These are phyloP conservation scores for Drosophila siamana DNA, from an alignment of 2,888 invertebrate species.

Conservation along the genomic window DNA sequence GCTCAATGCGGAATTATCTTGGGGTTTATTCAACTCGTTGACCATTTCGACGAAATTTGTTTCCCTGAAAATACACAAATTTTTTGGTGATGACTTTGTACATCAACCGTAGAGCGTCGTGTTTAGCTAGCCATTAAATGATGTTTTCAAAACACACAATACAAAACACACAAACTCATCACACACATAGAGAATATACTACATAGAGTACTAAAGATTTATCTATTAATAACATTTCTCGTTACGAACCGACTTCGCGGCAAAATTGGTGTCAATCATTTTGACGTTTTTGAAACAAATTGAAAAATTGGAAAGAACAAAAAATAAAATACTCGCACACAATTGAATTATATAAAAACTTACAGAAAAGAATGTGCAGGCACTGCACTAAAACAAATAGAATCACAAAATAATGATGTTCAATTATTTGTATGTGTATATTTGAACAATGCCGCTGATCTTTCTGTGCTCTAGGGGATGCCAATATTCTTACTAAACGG, in stretches of 20 bases:
- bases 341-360: conserved; percentile 66
- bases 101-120: conserved; percentile 22
- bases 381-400: conserved; percentile 20
- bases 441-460: conserved; percentile 30
- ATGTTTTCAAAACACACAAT: conserved; percentile 49
- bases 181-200: conserved; percentile 28
- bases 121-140: conserved; percentile 42
- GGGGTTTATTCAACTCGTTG: conserved; percentile 80
- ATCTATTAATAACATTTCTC: conserved; percentile 68
- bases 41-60: conserved; percentile 70
- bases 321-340: conserved; percentile 3
- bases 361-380: conserved; percentile 49
- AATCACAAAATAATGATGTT: conserved; percentile 14
- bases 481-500: conserved; percentile 67
- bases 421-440: conserved; percentile 4
- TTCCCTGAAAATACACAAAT: conserved; percentile 45
- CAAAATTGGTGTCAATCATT: conserved; percentile 72
- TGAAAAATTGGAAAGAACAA: conserved; percentile 18
- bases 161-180: not conserved
- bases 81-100: conserved; percentile 22
- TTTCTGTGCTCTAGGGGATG: conserved; percentile 51
- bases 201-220: conserved; percentile 29
- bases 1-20: conserved; percentile 72
- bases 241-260: conserved; percentile 49
- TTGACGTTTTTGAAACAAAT: conserved; percentile 48